phyloP scores from a whole-genome alignment of 2,797 vertebrate genomes.

The Phylloscopus collybita region DNA sequence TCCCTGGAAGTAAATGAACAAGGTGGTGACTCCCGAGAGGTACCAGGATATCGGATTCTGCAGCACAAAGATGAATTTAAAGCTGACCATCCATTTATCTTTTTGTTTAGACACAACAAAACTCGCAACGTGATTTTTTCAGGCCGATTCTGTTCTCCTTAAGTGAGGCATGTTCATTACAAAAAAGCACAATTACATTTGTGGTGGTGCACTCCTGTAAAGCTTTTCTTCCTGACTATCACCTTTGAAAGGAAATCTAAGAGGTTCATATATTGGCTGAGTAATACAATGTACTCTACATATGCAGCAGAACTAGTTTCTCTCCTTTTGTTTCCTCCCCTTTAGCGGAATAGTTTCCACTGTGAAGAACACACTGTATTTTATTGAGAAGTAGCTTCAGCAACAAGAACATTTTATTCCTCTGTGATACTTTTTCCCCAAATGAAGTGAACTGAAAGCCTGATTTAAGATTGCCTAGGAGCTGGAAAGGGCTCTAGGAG shows the following conservation, averaged over 20 bases:
- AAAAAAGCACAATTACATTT: background rate
- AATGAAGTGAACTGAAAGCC: background rate
- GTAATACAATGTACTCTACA: slow-evolving; percentile 22
- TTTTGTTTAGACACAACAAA: slow-evolving; percentile 81
- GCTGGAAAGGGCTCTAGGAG: background rate
- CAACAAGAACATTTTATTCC: background rate
- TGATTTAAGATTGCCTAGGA: background rate
- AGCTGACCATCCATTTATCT: slow-evolving; percentile 80
- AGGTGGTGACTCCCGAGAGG: slow-evolving; percentile 78
- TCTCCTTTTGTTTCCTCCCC: background rate
- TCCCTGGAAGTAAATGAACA: slow-evolving; percentile 80
- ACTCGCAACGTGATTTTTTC: slow-evolving; percentile 78
- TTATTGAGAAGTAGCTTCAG: background rate
- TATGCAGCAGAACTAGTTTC: slow-evolving; percentile 36
- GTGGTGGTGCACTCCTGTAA: slow-evolving; percentile 14
- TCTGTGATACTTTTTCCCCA: background rate
- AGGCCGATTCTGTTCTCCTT: slow-evolving; percentile 81
- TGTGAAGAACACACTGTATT: background rate
- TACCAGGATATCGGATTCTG: slow-evolving; percentile 79
- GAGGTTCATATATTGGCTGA: slow-evolving; percentile 24
- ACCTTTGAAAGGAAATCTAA: slow-evolving; percentile 33
- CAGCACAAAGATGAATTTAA: slow-evolving; percentile 82
- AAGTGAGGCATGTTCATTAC: background rate
- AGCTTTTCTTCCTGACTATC: slow-evolving; percentile 20
- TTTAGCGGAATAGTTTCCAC: slow-evolving; percentile 25